Conservation (phyloP, 2,797 vertebrate genomes). For the Cynodonichthys magdalenae region DNA sequence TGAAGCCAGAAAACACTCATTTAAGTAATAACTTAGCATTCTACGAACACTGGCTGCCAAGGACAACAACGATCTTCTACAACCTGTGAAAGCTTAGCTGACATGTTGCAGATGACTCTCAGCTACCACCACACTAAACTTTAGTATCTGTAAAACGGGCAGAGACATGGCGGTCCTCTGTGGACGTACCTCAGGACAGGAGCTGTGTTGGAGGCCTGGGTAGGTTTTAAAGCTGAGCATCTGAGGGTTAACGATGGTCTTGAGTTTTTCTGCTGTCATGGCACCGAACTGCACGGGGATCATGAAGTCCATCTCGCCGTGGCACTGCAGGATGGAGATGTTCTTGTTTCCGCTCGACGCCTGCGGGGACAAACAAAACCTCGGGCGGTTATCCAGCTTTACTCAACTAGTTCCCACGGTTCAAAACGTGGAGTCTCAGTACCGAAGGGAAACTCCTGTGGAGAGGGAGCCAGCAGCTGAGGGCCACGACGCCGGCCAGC, state of each 20-base stretch:
- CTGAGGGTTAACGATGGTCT: constrained; percentile 85
- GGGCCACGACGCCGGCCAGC: constrained; percentile 92
- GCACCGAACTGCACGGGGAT: constrained; percentile 89
- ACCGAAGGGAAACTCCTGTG: constrained; percentile 94
- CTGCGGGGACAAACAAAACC: constrained; percentile 50
- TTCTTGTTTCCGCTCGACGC: constrained; percentile 84
- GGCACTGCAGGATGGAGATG: constrained; percentile 94
- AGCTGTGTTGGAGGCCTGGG: constrained; percentile 89
- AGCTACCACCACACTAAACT: no score
- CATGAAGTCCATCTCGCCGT: constrained; percentile 92
- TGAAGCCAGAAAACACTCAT: no score
- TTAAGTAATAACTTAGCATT: no score
- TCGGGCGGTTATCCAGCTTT: not conserved
- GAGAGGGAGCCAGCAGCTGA: constrained; percentile 98
- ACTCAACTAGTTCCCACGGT: not conserved
- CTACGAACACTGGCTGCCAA: no score
- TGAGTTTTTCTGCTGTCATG: constrained; percentile 92
- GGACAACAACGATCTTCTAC: no score
- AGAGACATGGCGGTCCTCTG: not conserved
- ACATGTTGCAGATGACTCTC: no score
- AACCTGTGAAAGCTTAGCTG: no score
- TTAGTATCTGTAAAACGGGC: no score
- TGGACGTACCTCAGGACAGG: constrained; percentile 87
- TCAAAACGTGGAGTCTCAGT: constrained; percentile 3
- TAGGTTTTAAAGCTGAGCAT: constrained; percentile 91